Base-by-base conservation (phyloP, 2,797 vertebrate genomes). In the Oreonectes daqikongensis region DNA sequence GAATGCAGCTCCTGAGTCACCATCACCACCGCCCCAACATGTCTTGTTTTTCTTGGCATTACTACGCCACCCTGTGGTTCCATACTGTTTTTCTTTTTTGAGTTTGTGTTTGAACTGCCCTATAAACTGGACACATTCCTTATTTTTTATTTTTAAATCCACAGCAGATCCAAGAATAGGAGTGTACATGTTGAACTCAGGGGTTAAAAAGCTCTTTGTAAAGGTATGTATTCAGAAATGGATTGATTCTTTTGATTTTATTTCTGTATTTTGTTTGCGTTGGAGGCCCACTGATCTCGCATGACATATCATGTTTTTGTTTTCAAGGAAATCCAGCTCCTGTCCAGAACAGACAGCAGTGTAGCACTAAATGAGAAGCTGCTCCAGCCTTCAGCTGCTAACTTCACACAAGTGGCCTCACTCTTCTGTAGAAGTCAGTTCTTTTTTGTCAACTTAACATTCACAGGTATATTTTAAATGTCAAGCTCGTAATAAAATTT, bases 111-210 rank as follows among this genome's bases (percentile, higher is more conserved):
- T 59, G 15, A 8, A 2, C 30, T 17, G 26, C 28, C 14, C 0
- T 59, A 59, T 7, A 57, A 57, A 5, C 55, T 30, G 11, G 48
- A 63, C 26, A 5, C 1, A 26, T 52, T 60, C 67, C 15, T 28
- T 6, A 68, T 30, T 61, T 63, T 69, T 4, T 53, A 24, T 11
- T 74, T 35, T 30, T 59, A 59, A 64, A 7, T 78, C 74, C n/a
- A 8, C 68, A 60, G 63, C 64, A 66, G 92, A 94, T 86, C 94
- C 93, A 24, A 93, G 91, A 82, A 89, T 98, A 87, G 92, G 91
- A 85, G 90, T 99, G 87, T 94, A 96, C 83, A 85, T 98, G 82
- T 88, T 98, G 85, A 96, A 99, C 91, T 97, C 96, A 71, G 97
- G 97, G 88, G 90, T 82, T 81, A 95, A 91, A 86, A 92, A 93